These are phyloP conservation scores for Cyrtonyx montezumae DNA, from an alignment of 2,113 vertebrate genomes.

Conservation along the genomic window DNA sequence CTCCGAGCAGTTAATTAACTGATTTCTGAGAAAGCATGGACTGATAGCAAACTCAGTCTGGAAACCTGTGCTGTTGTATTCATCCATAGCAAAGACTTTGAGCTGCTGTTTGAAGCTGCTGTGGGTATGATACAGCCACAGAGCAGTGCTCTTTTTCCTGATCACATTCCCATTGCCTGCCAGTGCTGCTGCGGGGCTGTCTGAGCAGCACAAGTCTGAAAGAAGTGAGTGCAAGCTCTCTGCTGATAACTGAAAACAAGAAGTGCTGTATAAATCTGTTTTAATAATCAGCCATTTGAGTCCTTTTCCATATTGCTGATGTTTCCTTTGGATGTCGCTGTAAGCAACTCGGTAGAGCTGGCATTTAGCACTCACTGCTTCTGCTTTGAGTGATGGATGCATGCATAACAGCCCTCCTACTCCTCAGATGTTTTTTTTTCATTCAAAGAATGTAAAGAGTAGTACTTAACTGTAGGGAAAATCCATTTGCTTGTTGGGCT, in stretches of 20 bases:
- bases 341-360: neutral
- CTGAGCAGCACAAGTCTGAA: neutral
- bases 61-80: neutral
- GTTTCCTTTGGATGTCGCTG: neutral
- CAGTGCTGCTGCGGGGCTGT: neutral
- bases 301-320: neutral
- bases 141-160: neutral
- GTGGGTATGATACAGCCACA: fast-evolving
- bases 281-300: neutral
- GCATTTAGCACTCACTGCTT: neutral
- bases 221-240: neutral
- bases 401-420: neutral
- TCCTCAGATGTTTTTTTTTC: neutral
- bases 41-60: neutral
- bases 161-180: neutral
- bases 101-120: neutral
- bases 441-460: neutral
- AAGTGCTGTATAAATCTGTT: constrained; percentile 1
- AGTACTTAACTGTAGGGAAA: neutral
- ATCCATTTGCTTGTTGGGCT: neutral
- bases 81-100: neutral
- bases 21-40: neutral
- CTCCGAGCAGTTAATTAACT: neutral
- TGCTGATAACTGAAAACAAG: neutral
- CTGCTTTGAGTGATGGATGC: neutral